Conservation (phyloP, 2,113 vertebrate species). For the Tachuris rubrigastra region DNA sequence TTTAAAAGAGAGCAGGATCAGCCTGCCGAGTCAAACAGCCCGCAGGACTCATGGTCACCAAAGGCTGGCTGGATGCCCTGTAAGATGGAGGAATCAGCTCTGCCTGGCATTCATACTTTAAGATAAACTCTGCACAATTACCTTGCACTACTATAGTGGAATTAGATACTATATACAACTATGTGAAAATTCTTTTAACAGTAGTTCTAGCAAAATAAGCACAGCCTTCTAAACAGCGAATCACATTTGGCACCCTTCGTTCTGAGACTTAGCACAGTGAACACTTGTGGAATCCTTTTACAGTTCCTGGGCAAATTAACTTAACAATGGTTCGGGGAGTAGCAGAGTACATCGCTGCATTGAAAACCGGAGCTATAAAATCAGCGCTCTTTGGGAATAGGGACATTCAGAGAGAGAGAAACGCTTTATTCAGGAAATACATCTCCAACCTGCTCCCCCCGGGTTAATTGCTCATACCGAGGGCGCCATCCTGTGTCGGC, state of each 20-base stretch:
- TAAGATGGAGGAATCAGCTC: neutral
- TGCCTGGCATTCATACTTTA: neutral
- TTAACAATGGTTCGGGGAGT: too few species aligned
- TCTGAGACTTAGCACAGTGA: neutral
- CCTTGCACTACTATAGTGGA: too few species aligned
- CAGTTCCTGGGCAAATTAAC: neutral
- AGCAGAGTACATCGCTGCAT: neutral
- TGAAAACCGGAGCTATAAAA: neutral
- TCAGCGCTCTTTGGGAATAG: fast-evolving
- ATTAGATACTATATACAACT: neutral
- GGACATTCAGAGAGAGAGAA: neutral
- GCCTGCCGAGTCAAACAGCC: neutral
- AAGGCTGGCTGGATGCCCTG: neutral
- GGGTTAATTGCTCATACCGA: constrained; percentile 58
- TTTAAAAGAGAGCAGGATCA: neutral
- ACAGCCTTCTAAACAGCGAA: neutral
- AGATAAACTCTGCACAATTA: neutral
- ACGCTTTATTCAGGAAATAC: neutral
- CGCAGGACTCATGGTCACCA: neutral
- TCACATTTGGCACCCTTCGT: fast-evolving
- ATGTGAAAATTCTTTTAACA: too few species aligned
- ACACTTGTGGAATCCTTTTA: neutral
- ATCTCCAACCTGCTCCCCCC: neutral
- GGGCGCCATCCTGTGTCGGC: constrained; percentile 76
- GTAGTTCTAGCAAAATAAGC: neutral